These are phyloP conservation scores for Exocentrus adspersus DNA, from an alignment of 2,888 invertebrate genomes.

Conservation along the genomic window DNA sequence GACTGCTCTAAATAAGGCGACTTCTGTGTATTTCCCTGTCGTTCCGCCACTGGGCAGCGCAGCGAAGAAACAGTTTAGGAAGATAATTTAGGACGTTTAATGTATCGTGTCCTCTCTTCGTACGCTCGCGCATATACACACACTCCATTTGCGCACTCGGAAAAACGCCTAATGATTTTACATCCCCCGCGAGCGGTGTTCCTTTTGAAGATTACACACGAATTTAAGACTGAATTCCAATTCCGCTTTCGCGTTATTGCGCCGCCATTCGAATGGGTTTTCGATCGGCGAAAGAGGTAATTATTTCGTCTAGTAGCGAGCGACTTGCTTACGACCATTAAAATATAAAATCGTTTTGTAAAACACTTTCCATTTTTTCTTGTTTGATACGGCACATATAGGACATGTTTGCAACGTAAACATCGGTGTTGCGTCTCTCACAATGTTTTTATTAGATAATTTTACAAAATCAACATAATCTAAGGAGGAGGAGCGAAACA, in stretches of 20 bases:
- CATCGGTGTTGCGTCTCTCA: background rate
- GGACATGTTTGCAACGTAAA: background rate
- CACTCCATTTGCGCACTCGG: conserved; percentile 12
- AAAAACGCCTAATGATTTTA: conserved; percentile 28
- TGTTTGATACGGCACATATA: too few relatives aligned
- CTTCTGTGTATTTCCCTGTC: too few relatives aligned
- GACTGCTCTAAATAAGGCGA: too few relatives aligned
- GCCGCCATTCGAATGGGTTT: conserved; percentile 18
- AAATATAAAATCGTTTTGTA: too few relatives aligned
- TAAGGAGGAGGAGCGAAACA: conserved; percentile 1
- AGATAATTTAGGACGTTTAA: conserved; percentile 58
- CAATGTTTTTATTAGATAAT: conserved; percentile 4
- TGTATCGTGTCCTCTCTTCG: conserved; percentile 35
- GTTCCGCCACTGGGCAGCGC: conserved; percentile 1
- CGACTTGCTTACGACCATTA: too few relatives aligned
- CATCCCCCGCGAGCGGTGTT: conserved; percentile 23
- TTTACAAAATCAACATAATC: conserved; percentile 16
- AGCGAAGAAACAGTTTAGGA: conserved; percentile 53
- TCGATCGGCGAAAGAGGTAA: conserved; percentile 21
- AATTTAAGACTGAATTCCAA: conserved; percentile 24
- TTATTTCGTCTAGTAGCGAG: conserved; percentile 2
- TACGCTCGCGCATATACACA: conserved; percentile 19
- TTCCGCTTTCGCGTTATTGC: conserved; percentile 21
- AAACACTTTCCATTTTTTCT: too few relatives aligned
- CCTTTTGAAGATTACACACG: conserved; percentile 22